A percentile compares a stretch with the other conserved stretches of the same genome.
These are phyloP conservation scores for Arbacia lixula DNA, from an alignment of 53 echinoderm and acorn worm genomes.

Conservation along the genomic window DNA sequence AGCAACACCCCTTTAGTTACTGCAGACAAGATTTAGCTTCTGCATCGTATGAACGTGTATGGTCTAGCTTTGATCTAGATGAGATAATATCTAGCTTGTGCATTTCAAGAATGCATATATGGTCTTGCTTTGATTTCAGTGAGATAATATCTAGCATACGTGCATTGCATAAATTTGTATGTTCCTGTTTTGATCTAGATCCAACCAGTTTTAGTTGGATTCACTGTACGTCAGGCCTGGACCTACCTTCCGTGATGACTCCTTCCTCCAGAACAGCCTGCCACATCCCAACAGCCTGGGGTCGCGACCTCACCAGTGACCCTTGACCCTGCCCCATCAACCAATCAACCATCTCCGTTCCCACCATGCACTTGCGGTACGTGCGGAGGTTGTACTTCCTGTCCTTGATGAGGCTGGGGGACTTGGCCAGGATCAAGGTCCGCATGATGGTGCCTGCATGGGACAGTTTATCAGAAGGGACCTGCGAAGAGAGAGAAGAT, in stretches of 20 bases:
- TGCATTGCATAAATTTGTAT: too few relatives aligned
- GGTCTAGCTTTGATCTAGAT: too few relatives aligned
- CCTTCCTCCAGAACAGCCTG: constrained; percentile 94
- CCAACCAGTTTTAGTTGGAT: too few relatives aligned
- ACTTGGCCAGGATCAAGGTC: constrained; percentile 79
- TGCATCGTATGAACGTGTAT: too few relatives aligned
- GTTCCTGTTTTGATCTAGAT: too few relatives aligned
- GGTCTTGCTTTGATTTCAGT: too few relatives aligned
- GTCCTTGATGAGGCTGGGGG: constrained; percentile 91
- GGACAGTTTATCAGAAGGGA: constrained; percentile 81
- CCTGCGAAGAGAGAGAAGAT: constrained; percentile 40
- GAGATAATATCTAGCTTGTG: too few relatives aligned
- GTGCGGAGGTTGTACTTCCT: constrained; percentile 91
- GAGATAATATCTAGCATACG: too few relatives aligned
- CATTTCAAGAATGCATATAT: too few relatives aligned
- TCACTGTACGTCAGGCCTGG: too few relatives aligned
- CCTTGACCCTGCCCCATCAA: constrained; percentile 91
- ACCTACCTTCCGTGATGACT: constrained; percentile 85
- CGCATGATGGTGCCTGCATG: constrained; percentile 91
- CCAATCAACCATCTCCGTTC: constrained; percentile 99
- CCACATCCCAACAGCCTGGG: constrained; percentile 98
- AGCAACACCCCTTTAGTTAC: too few relatives aligned
- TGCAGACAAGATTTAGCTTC: too few relatives aligned
- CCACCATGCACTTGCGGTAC: constrained; percentile 94
- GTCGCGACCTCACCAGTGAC: constrained; percentile 85